A percentile compares a stretch with the other conserved stretches of the same genome.
These are phyloP conservation scores for Euphysa ruthae DNA, from an alignment of 30 jellyfish, hydroid and myxozoan genomes.

Conservation along the genomic window DNA sequence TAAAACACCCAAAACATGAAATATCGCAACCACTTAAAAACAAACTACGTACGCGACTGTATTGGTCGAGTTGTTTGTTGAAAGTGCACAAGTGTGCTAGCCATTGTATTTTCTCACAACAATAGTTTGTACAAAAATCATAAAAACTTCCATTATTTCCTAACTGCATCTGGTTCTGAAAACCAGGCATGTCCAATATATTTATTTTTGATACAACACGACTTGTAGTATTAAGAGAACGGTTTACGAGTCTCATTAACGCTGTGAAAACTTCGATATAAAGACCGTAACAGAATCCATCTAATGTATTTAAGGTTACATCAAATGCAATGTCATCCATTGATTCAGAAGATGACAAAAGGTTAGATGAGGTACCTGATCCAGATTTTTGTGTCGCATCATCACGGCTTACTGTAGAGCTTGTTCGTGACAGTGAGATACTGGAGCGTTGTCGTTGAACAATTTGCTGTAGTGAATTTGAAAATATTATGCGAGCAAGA, in stretches of 20 bases:
- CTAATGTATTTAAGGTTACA: conserved; percentile 40
- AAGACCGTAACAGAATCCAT: conserved; percentile 79
- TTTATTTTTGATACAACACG: conserved; percentile 53
- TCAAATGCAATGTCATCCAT: background rate
- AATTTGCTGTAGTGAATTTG: conserved; percentile 24
- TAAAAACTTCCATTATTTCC: conserved; percentile 54
- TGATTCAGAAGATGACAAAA: background rate
- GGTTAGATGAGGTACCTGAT: background rate
- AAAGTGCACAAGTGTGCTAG: conserved; percentile 64
- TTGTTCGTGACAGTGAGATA: background rate
- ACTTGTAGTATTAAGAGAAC: conserved; percentile 52
- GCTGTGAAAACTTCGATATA: conserved; percentile 91
- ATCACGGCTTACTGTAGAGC: conserved; percentile 3
- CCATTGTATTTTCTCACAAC: conserved; percentile 90
- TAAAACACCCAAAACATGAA: too few species aligned
- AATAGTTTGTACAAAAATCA: conserved; percentile 76
- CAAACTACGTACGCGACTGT: conserved; percentile 59
- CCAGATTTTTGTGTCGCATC: background rate
- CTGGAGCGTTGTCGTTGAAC: conserved; percentile 16
- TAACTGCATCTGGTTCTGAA: conserved; percentile 60
- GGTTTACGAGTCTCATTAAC: conserved; percentile 59
- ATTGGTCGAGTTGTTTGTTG: conserved; percentile 68
- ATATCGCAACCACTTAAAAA: too few species aligned
- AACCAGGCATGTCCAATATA: conserved; percentile 85
- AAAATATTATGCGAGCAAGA: conserved; percentile 52